Percentiles rank a stretch among this genome's conserved stretches.
Conservation (phyloP, 1,140 invertebrate species). For the Drosophila neocordata region DNA sequence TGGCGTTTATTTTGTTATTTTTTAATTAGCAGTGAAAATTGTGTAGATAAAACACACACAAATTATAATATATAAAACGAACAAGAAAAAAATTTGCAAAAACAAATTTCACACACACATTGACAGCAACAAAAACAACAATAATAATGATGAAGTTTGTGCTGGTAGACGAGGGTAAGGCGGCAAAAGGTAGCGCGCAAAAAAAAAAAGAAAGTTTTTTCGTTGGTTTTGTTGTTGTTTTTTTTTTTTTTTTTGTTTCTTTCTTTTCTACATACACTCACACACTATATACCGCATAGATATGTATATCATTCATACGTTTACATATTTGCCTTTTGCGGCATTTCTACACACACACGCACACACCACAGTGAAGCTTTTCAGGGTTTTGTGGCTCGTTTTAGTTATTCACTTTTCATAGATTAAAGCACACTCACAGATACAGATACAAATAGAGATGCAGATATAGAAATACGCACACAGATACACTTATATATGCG, state of each 20-base stretch:
- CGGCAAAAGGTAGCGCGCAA: conserved; percentile 71
- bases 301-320: conserved; percentile 68
- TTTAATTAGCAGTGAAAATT: conserved; percentile 58
- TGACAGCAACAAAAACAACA: conserved; percentile 20
- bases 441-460: background rate
- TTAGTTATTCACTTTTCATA: conserved; percentile 79
- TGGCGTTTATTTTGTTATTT: conserved; percentile 27
- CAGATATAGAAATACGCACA: conserved; percentile 11
- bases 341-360: conserved; percentile 31
- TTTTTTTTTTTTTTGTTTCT: conserved; percentile 46
- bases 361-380: conserved; percentile 15
- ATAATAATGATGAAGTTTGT: conserved; percentile 36
- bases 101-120: conserved; percentile 68
- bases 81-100: conserved; percentile 49
- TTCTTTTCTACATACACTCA: conserved; percentile 60
- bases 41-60: conserved; percentile 41
- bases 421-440: conserved; percentile 43
- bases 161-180: conserved; percentile 30
- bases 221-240: conserved; percentile 55
- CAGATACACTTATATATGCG: conserved; percentile 12
- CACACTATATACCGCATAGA: conserved; percentile 34
- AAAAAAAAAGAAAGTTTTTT: conserved; percentile 73
- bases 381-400: conserved; percentile 48
- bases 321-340: conserved; percentile 69
- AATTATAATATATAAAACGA: conserved; percentile 9